A percentile compares a stretch with the other conserved stretches of the same genome.
phyloP scores from a whole-genome alignment of 2,888 invertebrate genomes.

The Ischnura elegans region DNA sequence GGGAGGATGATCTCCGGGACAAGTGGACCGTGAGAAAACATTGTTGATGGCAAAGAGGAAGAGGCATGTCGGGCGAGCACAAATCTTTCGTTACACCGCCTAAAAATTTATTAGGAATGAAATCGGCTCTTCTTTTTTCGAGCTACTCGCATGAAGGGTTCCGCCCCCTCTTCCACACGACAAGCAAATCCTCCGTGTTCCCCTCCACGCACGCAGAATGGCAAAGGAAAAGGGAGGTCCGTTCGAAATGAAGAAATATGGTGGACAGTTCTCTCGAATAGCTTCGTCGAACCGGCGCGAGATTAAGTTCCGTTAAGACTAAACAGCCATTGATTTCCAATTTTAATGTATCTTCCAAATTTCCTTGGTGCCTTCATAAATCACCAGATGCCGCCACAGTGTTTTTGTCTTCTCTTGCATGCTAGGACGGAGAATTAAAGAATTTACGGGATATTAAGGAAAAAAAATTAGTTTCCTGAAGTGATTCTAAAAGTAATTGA shows the following conservation, averaged over 20 bases:
- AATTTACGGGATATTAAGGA: too few relatives aligned
- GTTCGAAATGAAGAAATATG: background rate
- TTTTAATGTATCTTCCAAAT: background rate
- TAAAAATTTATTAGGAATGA: constrained; percentile 47
- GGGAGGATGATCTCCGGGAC: constrained; percentile 37
- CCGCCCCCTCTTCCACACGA: background rate
- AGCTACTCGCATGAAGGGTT: constrained; percentile 2
- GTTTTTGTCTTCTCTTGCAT: background rate
- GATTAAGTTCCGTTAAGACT: background rate
- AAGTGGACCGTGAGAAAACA: constrained; percentile 48
- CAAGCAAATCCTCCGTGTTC: background rate
- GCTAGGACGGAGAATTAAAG: too few relatives aligned
- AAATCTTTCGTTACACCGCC: background rate
- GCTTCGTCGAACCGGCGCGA: background rate
- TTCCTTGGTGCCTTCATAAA: background rate
- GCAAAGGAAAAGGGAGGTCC: background rate
- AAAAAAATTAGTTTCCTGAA: too few relatives aligned
- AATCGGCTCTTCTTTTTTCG: constrained; percentile 17
- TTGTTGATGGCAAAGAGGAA: constrained; percentile 20
- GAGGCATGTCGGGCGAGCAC: constrained; percentile 9
- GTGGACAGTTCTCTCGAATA: background rate
- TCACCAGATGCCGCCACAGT: background rate
- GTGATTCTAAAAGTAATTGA: too few relatives aligned
- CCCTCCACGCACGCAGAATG: background rate
- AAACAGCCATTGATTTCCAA: background rate